Conservation (phyloP, 2,888 invertebrate species). For the Pterostichus niger region DNA sequence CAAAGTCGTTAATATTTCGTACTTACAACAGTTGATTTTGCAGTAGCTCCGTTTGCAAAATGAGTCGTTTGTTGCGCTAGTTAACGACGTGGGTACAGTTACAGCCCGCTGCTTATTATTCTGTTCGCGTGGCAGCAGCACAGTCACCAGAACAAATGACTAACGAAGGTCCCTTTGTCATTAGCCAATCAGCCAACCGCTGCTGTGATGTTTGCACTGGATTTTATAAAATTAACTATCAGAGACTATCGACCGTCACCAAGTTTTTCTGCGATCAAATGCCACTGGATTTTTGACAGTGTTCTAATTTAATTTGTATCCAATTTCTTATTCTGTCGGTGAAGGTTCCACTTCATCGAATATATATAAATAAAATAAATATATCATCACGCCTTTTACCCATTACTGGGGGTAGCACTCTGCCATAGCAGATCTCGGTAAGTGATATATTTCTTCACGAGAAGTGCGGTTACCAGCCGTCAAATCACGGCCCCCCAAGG, state of each 20-base stretch:
- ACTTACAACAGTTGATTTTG: not conserved
- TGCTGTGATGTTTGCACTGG: conserved; percentile 59
- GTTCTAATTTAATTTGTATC: conserved; percentile 9
- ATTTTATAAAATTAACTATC: conserved; percentile 66
- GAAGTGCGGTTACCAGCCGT: too few species aligned
- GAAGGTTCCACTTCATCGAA: too few species aligned
- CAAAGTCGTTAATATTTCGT: not conserved
- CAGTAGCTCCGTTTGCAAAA: conserved; percentile 54
- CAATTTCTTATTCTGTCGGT: not conserved
- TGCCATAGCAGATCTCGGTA: too few species aligned
- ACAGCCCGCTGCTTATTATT: conserved; percentile 67
- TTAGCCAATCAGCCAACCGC: conserved; percentile 66
- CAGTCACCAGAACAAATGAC: conserved; percentile 70
- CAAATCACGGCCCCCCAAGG: too few species aligned
- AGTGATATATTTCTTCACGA: too few species aligned
- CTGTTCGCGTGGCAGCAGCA: conserved; percentile 67
- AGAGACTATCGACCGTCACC: conserved; percentile 38
- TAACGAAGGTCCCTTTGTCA: conserved; percentile 69
- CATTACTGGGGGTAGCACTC: too few species aligned
- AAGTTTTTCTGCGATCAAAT: conserved; percentile 15
- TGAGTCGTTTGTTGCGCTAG: conserved; percentile 45
- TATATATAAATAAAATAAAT: not conserved
- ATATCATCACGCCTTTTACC: too few species aligned
- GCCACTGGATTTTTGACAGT: conserved; percentile 10
- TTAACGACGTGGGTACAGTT: conserved; percentile 52